Conservation (phyloP, 1,140 invertebrate species). For the Pseudomyrmex sp. region DNA sequence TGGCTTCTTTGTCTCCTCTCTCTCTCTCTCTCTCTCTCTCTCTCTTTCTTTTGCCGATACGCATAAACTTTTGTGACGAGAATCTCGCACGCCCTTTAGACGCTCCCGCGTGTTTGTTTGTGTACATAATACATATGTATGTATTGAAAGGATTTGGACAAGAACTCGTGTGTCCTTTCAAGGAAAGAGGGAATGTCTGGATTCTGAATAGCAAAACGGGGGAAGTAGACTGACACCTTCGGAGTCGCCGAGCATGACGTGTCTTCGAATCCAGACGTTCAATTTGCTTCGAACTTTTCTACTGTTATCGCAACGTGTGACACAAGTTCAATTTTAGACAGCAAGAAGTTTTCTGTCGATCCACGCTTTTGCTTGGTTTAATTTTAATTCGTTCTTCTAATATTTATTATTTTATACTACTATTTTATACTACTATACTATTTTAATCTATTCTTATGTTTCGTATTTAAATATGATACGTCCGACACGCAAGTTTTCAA, state of each 20-base stretch:
- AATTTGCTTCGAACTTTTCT: constrained; percentile 4
- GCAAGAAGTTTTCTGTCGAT: background rate
- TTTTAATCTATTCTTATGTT: background rate
- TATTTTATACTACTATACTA: too few species aligned
- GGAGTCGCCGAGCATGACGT: constrained; percentile 71
- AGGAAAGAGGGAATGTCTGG: constrained; percentile 24
- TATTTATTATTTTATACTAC: background rate
- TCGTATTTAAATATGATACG: background rate
- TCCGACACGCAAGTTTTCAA: constrained; percentile 11
- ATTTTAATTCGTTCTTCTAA: constrained; percentile 1
- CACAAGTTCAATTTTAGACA: constrained; percentile 1
- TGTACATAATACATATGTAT: constrained; percentile 61
- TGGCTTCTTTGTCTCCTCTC: constrained; percentile 71
- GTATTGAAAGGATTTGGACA: constrained; percentile 76
- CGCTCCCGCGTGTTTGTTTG: constrained; percentile 31
- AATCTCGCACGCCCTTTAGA: constrained; percentile 43
- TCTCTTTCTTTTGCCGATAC: constrained; percentile 23
- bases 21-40: constrained; percentile 56
- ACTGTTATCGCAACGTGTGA: background rate
- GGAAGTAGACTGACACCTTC: constrained; percentile 52
- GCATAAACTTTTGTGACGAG: constrained; percentile 64
- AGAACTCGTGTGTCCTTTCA: constrained; percentile 64
- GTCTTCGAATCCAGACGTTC: constrained; percentile 57
- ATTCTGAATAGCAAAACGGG: constrained; percentile 35
- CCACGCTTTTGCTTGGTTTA: background rate